Evolutionary conservation across 1,140 invertebrate species (phyloP).

Genomic region (Choristoneura fumiferana): DNA sequence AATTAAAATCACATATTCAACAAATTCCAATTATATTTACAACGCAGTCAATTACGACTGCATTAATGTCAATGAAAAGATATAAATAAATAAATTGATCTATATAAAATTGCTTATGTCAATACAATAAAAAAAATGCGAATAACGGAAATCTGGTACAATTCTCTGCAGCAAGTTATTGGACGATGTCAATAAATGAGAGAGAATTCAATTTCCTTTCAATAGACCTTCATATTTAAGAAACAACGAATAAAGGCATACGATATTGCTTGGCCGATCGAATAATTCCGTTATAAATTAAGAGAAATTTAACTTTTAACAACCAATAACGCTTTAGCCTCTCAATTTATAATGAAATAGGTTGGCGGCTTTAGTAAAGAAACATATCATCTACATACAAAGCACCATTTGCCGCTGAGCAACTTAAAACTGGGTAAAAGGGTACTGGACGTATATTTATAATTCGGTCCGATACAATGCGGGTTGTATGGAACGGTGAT

Average conservation of each 20-base stretch:
- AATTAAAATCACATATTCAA: constrained; percentile 56
- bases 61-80: constrained; percentile 33
- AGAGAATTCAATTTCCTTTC: constrained; percentile 33
- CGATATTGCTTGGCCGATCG: constrained; percentile 33
- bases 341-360: constrained; percentile 10
- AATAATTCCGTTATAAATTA: constrained; percentile 26
- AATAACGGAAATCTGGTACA: constrained; percentile 28
- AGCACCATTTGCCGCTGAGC: constrained; percentile 53
- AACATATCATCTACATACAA: constrained; percentile 43
- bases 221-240: constrained; percentile 4
- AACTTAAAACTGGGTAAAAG: constrained; percentile 4
- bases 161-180: constrained; percentile 29
- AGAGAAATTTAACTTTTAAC: neutral
- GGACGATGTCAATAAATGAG: constrained; percentile 33
- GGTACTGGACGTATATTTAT: constrained; percentile 45
- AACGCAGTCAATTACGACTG: constrained; percentile 20
- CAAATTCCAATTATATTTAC: constrained; percentile 56
- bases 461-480: constrained; percentile 44
- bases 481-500: constrained; percentile 19
- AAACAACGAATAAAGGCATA: constrained; percentile 30
- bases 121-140: constrained; percentile 20
- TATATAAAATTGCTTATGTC: neutral
- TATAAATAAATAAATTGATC: constrained; percentile 24
- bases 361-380: constrained; percentile 7
- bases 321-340: constrained; percentile 5